Percentiles rank a stretch among this genome's conserved stretches.
These are phyloP conservation scores for Baronia brevicornis DNA, from an alignment of 2,888 invertebrate genomes.

Conservation along the genomic window DNA sequence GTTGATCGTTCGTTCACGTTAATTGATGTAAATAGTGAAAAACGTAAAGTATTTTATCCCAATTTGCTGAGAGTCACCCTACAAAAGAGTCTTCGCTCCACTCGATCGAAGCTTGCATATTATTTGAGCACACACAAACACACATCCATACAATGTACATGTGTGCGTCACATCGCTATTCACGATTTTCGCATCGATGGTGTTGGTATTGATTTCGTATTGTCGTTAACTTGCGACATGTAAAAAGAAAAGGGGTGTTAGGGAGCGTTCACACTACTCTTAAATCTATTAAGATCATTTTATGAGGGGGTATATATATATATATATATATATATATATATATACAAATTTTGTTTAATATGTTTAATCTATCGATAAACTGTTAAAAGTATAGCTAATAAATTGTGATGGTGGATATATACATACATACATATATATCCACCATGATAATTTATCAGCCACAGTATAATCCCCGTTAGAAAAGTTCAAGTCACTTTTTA, in stretches of 20 bases:
- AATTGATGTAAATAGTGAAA: neutral
- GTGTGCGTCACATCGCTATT: conserved; percentile 56
- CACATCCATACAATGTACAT: conserved; percentile 19
- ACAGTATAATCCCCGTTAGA: too few relatives aligned
- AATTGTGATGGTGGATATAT: too few relatives aligned
- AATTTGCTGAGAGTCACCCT: conserved; percentile 51
- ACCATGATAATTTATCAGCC: too few relatives aligned
- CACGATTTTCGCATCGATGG: conserved; percentile 74
- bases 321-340: too few relatives aligned
- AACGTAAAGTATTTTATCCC: conserved; percentile 6
- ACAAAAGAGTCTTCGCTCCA: conserved; percentile 52
- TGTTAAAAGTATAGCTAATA: too few relatives aligned
- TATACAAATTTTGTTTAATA: too few relatives aligned
- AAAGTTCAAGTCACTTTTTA: too few relatives aligned
- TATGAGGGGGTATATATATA: too few relatives aligned
- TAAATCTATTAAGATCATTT: too few relatives aligned
- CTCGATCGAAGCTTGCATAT: conserved; percentile 64
- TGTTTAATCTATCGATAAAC: too few relatives aligned
- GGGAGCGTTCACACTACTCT: conserved; percentile 40
- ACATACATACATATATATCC: too few relatives aligned
- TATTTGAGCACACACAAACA: conserved; percentile 49
- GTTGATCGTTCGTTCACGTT: too few relatives aligned
- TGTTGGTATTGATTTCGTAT: conserved; percentile 75
- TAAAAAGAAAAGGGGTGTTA: conserved; percentile 71
- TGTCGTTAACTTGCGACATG: conserved; percentile 73